Evolutionary conservation across 2,797 vertebrate genomes (phyloP), one percentile per base, ranked within the genome.

Genomic region (Acridotheres tristis): DNA sequence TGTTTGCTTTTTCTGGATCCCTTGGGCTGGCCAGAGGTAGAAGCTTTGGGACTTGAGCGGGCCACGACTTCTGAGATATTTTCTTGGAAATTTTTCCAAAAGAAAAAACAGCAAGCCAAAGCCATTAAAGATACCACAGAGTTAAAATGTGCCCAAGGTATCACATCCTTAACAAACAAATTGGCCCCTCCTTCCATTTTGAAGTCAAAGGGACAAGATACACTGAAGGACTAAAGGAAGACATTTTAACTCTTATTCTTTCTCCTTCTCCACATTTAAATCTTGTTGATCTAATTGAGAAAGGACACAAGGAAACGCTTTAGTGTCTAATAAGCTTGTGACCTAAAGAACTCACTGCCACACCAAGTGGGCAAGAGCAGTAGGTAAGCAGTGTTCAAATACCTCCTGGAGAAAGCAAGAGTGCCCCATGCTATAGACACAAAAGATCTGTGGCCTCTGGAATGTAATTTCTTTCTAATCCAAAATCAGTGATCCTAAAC

Each of bases 51-150:
- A 67, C n/a, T 63, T 82, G 63, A 78, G 42, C 32, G 86, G 59
- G 29, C 13, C 16, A 7, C 0, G 0, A 21, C 27, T 66, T 90
- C 66, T 30, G 43, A 83, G n/a, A 25, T 1, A 1, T 42, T 50
- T 85, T 83, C 47, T 78, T 89, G 75, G 30, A 76, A 51, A 34
- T 10, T 58, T 43, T 87, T 91, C 72, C 78, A 58, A 75, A 89
- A 93, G 43, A 54, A 58, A 68, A 76, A 90, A 25, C 17, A 80
- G 79, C 55, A 79, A 87, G 30, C 9, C 20, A 63, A 86, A 92
- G 18, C 18, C 8, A 36, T 77, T 91, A 68, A 68, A 92, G 89
- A 75, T 55, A 54, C 25, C 6, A 5, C 11, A 7, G 40, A 62
- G 26, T 78, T 69, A 88, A 79, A 85, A 48, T 5, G 5, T 73